Evolutionary conservation across 2,888 invertebrate genomes (phyloP), one percentile per base, ranked within the genome.

Genomic region (Eretmocerus hayati): DNA sequence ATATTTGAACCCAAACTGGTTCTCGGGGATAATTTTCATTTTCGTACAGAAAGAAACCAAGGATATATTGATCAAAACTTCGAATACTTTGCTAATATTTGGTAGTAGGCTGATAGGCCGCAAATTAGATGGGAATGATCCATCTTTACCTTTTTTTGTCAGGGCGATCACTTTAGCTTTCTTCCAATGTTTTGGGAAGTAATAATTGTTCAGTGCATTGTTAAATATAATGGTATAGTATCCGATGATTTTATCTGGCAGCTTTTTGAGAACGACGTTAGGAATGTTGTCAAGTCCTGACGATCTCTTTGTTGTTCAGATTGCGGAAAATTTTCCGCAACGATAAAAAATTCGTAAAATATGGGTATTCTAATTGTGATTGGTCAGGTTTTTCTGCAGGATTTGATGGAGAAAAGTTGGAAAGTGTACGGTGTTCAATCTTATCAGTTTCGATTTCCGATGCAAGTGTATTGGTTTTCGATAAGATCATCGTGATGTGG

Each of bases 161-260:
- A 60, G 41, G 0, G 59, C 43, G 0, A 60, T 54, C 0, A 59
- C 42, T 49, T 59, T 62, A 0, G 59, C 59, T 11, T 19, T 48
- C 50, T 58, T 59, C 57, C 57, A 58, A 4, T 13, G 45, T 0
- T 19, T 30, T 0, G 66, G 64, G 54, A 63, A 64, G 23, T 59
- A 54, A 5, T 44, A 54, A 16, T 56, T 58, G 11, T 65, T 63
- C 9, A 54, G 33, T 11, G 45, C 42, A 22, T 56, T 58, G 23
- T 55, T 58, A 19, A 58, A 58, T 2, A 57, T 9, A 13, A 56
- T 32, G 2, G 33, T 38, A 13, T 44, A 42, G 21, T 22, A 15
- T 2, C 39, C n/a, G 8, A 43, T 48, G 11, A 48, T 26, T 16
- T 26, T 22, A 9, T 2, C 9, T 0, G 54, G 44, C 1, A 52